Evolutionary conservation across 2,113 vertebrate genomes (phyloP).

Genomic region (Eublepharis macularius): DNA sequence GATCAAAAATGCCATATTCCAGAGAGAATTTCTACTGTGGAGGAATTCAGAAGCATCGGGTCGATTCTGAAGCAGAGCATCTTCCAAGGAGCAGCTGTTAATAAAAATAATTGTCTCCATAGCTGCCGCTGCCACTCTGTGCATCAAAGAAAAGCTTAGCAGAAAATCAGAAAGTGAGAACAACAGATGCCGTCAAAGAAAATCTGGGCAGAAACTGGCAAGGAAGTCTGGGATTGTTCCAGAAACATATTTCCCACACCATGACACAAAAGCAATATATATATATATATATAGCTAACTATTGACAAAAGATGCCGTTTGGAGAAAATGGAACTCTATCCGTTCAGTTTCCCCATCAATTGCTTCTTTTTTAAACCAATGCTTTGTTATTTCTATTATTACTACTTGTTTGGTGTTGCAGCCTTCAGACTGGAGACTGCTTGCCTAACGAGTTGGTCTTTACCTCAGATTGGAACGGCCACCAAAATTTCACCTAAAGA

Average conservation of each 20-base stretch:
- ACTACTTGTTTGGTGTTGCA: not conserved
- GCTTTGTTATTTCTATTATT: not conserved
- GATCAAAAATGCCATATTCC: too few relatives aligned
- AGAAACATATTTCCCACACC: conserved; percentile 22
- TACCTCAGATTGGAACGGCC: too few relatives aligned
- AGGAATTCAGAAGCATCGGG: too few relatives aligned
- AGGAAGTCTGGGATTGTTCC: conserved; percentile 13
- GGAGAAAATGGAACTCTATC: conserved; percentile 29
- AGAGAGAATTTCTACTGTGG: too few relatives aligned
- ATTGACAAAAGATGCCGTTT: conserved; percentile 45
- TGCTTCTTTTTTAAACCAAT: conserved; percentile 3
- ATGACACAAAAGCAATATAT: conserved; percentile 15
- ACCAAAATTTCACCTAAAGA: too few relatives aligned
- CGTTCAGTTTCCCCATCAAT: not conserved
- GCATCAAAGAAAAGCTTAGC: conserved; percentile 56
- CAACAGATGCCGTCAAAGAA: conserved; percentile 19
- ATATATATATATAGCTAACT: too few relatives aligned
- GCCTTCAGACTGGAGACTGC: too few relatives aligned
- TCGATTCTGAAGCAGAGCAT: not conserved
- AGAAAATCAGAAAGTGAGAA: conserved; percentile 15
- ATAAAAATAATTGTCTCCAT: conserved; percentile 44
- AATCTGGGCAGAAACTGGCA: conserved; percentile 32
- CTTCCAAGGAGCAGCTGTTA: conserved; percentile 43
- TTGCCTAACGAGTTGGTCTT: too few relatives aligned
- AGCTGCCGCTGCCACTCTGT: conserved; percentile 10